A percentile compares a stretch with the other conserved stretches of the same genome.
Evolutionary conservation across 30 jellyfish, hydroid and myxozoan genomes (phyloP).

Genomic region (Aurelia aurita complex sp. Pacific): DNA sequence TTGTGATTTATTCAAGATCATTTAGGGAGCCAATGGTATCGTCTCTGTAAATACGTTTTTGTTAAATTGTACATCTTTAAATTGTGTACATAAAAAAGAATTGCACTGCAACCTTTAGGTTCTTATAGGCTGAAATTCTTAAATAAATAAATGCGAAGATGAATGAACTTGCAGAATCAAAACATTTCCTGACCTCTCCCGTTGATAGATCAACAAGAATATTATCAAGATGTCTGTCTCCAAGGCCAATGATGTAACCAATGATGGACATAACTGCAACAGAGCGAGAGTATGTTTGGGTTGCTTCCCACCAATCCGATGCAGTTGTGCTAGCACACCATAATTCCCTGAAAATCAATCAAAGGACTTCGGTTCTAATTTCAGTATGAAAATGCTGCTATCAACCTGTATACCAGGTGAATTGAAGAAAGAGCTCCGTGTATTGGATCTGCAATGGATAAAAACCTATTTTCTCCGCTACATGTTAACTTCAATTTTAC

Average conservation of each 20-base stretch:
- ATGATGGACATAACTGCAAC: constrained; percentile 98
- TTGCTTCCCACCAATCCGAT: constrained; percentile 97
- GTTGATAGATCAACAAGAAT: constrained; percentile 91
- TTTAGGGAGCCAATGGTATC: too few relatives aligned
- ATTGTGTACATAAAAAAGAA: too few relatives aligned
- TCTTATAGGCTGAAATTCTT: too few relatives aligned
- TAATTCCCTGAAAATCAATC: constrained; percentile 64
- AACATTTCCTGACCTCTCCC: constrained; percentile 74
- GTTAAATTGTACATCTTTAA: too few relatives aligned
- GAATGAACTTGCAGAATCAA: neutral
- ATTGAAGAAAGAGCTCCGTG: too few relatives aligned
- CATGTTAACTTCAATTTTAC: too few relatives aligned
- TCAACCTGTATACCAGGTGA: neutral
- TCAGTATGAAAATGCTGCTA: neutral
- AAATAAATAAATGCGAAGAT: too few relatives aligned
- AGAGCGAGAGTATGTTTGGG: constrained; percentile 89
- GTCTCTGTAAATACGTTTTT: too few relatives aligned
- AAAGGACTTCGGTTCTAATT: neutral
- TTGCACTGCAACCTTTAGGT: too few relatives aligned
- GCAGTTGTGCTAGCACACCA: constrained; percentile 97
- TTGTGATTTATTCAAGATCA: too few relatives aligned
- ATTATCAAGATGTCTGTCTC: constrained; percentile 98
- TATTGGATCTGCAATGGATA: too few relatives aligned
- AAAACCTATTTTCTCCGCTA: too few relatives aligned
- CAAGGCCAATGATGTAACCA: constrained; percentile 97